Conservation (phyloP, 2,797 vertebrate genomes). For the Syndactyla subalaris region DNA sequence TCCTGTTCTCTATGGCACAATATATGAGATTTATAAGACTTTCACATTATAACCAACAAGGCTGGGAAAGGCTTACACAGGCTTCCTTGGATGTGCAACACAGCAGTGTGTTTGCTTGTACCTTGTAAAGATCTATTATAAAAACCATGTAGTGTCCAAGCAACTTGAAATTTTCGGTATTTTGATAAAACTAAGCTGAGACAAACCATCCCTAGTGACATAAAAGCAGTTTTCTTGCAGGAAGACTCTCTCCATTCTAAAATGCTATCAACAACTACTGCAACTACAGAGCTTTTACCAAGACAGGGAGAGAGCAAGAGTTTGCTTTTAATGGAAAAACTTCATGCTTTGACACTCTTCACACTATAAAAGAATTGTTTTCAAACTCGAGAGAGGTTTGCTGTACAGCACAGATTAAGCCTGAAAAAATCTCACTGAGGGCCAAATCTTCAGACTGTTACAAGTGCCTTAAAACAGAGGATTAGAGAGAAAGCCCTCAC, state of each 20-base stretch:
- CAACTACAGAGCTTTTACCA: neutral
- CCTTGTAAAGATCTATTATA: neutral
- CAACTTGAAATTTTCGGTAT: neutral
- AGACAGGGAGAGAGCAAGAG: neutral
- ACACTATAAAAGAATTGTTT: conserved; percentile 8
- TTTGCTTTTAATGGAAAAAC: conserved; percentile 32
- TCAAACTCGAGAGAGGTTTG: conserved; percentile 39
- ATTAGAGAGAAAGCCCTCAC: conserved; percentile 19
- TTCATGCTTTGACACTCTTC: conserved; percentile 31
- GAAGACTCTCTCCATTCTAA: neutral
- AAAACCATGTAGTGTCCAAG: neutral
- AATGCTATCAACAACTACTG: neutral
- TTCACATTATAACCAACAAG: neutral
- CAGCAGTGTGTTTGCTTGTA: neutral
- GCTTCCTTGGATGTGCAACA: neutral
- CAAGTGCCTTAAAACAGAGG: conserved; percentile 37
- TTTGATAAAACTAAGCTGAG: neutral
- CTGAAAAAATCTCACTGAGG: conserved; percentile 13
- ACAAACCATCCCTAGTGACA: neutral
- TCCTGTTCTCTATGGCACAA: neutral
- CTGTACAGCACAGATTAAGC: conserved; percentile 22
- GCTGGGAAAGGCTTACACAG: neutral
- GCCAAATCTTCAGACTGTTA: conserved; percentile 28
- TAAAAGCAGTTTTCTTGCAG: neutral
- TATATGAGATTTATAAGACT: neutral